Conservation (phyloP, 1,140 invertebrate species). For the Cepaea nemoralis region DNA sequence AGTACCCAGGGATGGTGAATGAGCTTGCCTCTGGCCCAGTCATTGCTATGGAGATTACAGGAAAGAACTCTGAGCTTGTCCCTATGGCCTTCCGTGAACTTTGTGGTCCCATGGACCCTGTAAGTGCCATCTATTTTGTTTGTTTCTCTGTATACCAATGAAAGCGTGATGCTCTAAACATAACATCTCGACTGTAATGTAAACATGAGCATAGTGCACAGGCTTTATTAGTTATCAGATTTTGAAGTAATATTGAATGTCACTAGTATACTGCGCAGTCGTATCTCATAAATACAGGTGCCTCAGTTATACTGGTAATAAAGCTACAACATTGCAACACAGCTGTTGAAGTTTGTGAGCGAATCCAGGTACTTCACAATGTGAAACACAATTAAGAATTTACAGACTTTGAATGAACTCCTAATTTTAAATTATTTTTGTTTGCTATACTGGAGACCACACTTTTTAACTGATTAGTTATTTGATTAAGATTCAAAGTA, state of each 20-base stretch:
- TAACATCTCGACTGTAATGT: background rate
- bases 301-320: too few species aligned
- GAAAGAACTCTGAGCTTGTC: slow-evolving; percentile 71
- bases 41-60: slow-evolving; percentile 87
- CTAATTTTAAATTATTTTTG: too few species aligned
- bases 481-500: too few species aligned
- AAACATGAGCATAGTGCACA: background rate
- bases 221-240: background rate
- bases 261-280: too few species aligned
- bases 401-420: too few species aligned
- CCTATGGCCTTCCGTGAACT: slow-evolving; percentile 83
- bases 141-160: background rate
- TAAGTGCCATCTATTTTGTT: background rate
- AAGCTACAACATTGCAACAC: too few species aligned
- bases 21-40: slow-evolving; percentile 86
- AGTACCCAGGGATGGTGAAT: slow-evolving; percentile 78
- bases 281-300: too few species aligned
- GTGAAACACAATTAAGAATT: too few species aligned
- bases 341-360: too few species aligned
- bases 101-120: slow-evolving; percentile 87
- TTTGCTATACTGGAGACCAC: too few species aligned
- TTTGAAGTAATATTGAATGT: background rate
- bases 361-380: too few species aligned
- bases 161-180: background rate
- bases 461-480: too few species aligned